Evolutionary conservation across 2,888 invertebrate species (phyloP).

Genomic region (Cinara cedri): DNA sequence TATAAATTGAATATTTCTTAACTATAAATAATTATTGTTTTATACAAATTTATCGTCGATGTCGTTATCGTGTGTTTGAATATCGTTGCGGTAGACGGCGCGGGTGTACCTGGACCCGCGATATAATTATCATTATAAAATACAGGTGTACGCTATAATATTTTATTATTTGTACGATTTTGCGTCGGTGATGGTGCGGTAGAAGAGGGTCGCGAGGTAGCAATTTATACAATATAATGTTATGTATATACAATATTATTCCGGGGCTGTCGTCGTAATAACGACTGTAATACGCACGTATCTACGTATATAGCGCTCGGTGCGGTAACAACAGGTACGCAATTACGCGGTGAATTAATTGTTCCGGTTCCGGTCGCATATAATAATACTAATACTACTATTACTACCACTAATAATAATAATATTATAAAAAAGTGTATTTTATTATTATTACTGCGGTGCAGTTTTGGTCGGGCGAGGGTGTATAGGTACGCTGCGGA

Average conservation of each 20-base stretch:
- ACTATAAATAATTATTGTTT: too few species aligned
- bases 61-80: not conserved
- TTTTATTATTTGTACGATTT: too few species aligned
- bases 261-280: conserved; percentile 29
- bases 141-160: too few species aligned
- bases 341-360: conserved; percentile 41
- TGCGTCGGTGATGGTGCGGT: not conserved
- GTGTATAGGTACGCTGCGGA: not conserved
- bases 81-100: too few species aligned
- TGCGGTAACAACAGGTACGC: conserved; percentile 43
- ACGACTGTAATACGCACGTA: not conserved
- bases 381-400: too few species aligned
- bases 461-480: not conserved
- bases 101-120: too few species aligned
- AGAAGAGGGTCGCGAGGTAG: not conserved
- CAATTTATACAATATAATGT: not conserved
- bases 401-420: not conserved
- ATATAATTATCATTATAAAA: too few species aligned
- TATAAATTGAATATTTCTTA: too few species aligned
- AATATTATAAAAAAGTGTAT: conserved; percentile 44
- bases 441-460: conserved; percentile 32
- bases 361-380: conserved; percentile 32
- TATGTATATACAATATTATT: conserved; percentile 20
- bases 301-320: not conserved
- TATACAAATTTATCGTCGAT: too few species aligned